Base-by-base conservation (phyloP, 2,113 vertebrate species). In the Buteo buteo region DNA sequence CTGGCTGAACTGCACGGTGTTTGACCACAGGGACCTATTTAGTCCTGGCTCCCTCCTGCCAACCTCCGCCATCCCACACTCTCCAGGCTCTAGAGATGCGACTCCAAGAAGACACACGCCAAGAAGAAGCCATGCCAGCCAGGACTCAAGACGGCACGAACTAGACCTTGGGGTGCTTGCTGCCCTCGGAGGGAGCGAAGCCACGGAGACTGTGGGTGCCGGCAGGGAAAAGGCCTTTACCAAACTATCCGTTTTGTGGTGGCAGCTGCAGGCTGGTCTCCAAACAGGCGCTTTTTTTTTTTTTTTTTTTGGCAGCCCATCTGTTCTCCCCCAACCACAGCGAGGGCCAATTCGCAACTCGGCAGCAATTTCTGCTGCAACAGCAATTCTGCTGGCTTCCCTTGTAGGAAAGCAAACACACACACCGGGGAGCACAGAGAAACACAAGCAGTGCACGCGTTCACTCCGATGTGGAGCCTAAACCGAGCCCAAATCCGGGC, bases 151-250 rank as follows among this genome's bases (percentile, higher is more conserved):
- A 29, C 1, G 8, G 52, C 65, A 86, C 1, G 1, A 86, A 19
- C 32, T 7, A 78, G 45, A 55, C 40, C 40, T 32, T 28, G 4
- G 58, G 57, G 44, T 40, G 32, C 20, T 9, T 0, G 32, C 40
- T 58, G 66, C 31, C 36, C 58, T 31, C 10, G 42, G 45, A 89
- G 7, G 26, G 38, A 78, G 26, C 0, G 2, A 49, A 62, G 45
- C 32, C 0, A 0, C 0, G 26, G 57, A 64, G 57, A 13, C 4
- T 34, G 10, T 1, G 13, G 20, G 70, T 29, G 54, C 29, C 5
- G 12, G 76, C 54, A 52, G 45, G 45, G 34, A 29, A 88, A 72
- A 92, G 42, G 38, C n/a, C 11, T 73, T 66, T 71, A 42, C 84
- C 86, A 79, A 84, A 58, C 29, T 24, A 2, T 32, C 40, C 34